A percentile compares a stretch with the other conserved stretches of the same genome.
Evolutionary conservation across 2,888 invertebrate species (phyloP).

Genomic region (Agrochola circellaris): DNA sequence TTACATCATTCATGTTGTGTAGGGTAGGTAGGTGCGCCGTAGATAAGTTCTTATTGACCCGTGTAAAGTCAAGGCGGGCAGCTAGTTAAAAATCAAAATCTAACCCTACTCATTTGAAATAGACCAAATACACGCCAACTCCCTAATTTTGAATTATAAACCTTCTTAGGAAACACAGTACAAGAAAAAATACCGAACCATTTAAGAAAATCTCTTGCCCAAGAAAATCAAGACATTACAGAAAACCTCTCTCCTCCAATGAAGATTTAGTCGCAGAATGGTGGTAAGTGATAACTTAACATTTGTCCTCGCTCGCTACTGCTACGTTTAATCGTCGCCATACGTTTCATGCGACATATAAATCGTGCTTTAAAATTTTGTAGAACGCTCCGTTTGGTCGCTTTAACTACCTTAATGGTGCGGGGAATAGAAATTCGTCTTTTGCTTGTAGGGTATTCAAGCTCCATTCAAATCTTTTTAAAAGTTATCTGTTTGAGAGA

Average conservation of each 20-base stretch:
- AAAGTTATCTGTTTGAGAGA: neutral
- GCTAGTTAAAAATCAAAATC: neutral
- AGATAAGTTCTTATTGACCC: too few relatives aligned
- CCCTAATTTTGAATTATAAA: neutral
- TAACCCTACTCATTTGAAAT: neutral
- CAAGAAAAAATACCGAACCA: conserved; percentile 8
- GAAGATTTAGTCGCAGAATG: conserved; percentile 58
- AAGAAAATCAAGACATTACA: conserved; percentile 44
- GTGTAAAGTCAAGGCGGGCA: too few relatives aligned
- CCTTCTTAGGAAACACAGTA: neutral
- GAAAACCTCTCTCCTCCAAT: conserved; percentile 47
- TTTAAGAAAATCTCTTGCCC: conserved; percentile 32
- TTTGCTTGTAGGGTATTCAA: conserved; percentile 29
- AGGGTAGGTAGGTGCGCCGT: too few relatives aligned
- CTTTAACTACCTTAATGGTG: conserved; percentile 53
- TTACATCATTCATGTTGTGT: too few relatives aligned
- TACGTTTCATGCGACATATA: conserved; percentile 70
- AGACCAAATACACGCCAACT: neutral
- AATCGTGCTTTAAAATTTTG: conserved; percentile 70
- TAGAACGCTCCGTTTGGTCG: conserved; percentile 60
- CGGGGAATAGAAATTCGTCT: conserved; percentile 46
- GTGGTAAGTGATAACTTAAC: conserved; percentile 68
- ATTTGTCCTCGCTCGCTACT: conserved; percentile 67
- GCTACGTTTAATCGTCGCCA: conserved; percentile 70
- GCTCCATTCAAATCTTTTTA: conserved; percentile 33